Percentiles rank a stretch among this genome's conserved stretches.
Evolutionary conservation across 2,888 invertebrate genomes (phyloP).

Genomic region (Geophilus truncorum): DNA sequence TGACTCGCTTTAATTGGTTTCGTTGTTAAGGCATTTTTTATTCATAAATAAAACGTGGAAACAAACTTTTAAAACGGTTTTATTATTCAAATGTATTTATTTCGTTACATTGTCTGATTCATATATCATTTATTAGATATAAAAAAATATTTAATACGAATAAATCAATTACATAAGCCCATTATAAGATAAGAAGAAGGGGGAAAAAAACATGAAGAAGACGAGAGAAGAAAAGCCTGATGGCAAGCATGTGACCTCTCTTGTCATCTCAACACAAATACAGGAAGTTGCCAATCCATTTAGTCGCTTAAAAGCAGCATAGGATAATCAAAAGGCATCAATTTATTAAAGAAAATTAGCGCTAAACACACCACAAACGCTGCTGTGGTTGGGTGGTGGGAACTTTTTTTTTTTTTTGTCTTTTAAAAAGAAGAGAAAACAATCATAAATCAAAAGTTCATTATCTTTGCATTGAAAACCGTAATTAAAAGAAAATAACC

Average conservation of each 20-base stretch:
- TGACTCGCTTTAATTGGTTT: neutral
- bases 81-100: no score
- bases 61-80: no score
- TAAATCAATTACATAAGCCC: neutral
- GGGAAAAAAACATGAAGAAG: neutral
- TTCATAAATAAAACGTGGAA: no score
- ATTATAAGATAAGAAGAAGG: no score
- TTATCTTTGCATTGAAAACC: neutral
- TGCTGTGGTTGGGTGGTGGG: neutral
- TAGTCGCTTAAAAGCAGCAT: neutral
- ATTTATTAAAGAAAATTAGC: constrained; percentile 9
- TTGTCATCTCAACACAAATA: constrained; percentile 13
- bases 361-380: neutral
- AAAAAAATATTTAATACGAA: neutral
- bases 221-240: neutral
- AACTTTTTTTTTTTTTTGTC: neutral
- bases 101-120: no score
- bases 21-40: no score
- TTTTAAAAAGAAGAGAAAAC: neutral
- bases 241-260: neutral
- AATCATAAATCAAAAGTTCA: neutral
- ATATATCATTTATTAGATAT: neutral
- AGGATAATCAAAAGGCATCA: constrained; percentile 6
- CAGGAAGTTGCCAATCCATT: constrained; percentile 15
- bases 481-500: neutral